Percentiles rank a stretch among this genome's conserved stretches.
phyloP scores from a whole-genome alignment of 1,140 invertebrate genomes.

The Aphaenogaster floridana region DNA sequence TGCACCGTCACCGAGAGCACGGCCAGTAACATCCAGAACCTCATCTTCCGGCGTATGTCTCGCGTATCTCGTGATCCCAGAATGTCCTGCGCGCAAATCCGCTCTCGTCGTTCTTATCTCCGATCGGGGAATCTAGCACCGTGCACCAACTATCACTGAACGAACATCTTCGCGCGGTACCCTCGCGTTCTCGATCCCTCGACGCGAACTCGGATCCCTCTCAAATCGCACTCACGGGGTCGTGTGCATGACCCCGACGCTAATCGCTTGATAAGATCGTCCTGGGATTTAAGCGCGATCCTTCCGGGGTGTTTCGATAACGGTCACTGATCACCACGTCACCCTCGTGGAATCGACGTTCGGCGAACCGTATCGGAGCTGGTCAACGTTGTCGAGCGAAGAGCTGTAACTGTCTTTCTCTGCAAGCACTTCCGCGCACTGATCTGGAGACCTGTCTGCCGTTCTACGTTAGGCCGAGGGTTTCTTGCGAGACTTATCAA shows the following conservation, averaged over 20 bases:
- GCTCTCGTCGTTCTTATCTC: slow-evolving; percentile 21
- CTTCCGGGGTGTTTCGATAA: slow-evolving; percentile 50
- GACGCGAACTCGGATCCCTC: slow-evolving; percentile 5
- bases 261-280: slow-evolving; percentile 58
- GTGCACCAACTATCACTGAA: slow-evolving; percentile 69
- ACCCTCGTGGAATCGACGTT: background rate
- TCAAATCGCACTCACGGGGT: slow-evolving; percentile 54
- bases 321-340: slow-evolving; percentile 45
- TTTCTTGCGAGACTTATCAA: slow-evolving; percentile 15
- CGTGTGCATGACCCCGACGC: slow-evolving; percentile 31
- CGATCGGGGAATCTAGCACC: slow-evolving; percentile 36
- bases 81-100: slow-evolving; percentile 29
- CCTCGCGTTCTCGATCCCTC: background rate
- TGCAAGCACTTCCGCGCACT: slow-evolving; percentile 40
- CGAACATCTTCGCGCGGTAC: slow-evolving; percentile 68
- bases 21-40: slow-evolving; percentile 82
- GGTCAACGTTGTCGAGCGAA: background rate
- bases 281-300: slow-evolving; percentile 42
- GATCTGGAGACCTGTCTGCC: slow-evolving; percentile 9
- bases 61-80: slow-evolving; percentile 20
- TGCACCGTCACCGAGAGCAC: slow-evolving; percentile 80
- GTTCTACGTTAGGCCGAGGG: background rate
- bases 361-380: slow-evolving; percentile 5
- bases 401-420: background rate
- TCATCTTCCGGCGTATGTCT: slow-evolving; percentile 76